Base-by-base conservation (phyloP, 2,888 invertebrate genomes). In the Drosophila peninsularis region DNA sequence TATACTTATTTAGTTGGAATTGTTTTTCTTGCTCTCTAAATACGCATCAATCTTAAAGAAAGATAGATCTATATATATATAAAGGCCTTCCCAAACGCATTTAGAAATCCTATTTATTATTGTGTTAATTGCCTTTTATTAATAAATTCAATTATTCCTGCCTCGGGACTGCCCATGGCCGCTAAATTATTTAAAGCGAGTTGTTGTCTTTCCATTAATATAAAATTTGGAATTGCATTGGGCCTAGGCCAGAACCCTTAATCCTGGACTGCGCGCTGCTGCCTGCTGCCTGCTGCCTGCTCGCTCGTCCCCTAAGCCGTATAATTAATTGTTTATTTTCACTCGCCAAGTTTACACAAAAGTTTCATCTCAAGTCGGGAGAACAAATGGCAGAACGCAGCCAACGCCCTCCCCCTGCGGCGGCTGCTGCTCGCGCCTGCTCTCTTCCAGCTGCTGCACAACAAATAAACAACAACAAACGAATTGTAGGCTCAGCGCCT, bases 281-380 rank as follows among this genome's bases (percentile, higher is more conserved):
- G 3, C 4, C 24, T 6, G 30, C 30, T 30, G 34, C 34, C n/a
- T 30, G 45, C 27, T 17, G 64, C 10, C 30, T 30, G 34, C 34
- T 10, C 17, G 45, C 27, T 17, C 66, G 80, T 80, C 85, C 76
- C 62, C 73, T 75, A 72, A 55, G 49, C 62, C 70, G 75, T 79
- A 79, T 82, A 86, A 83, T 88, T 83, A 82, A 88, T 83, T 82
- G 89, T 82, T 86, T 82, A 76, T 66, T 71, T 72, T 68, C 70
- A 27, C 56, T 55, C 36, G 66, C 53, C 84, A 61, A 65, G 64
- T 78, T 76, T 50, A 62, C 41, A 50, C 53, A 68, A 88, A 88
- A 88, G 72, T 88, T 83, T 66, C 64, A 45, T 68, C 64, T 63
- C 58, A 53, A 57, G 62, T 69, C 68, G 49, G 14, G 19, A 17